Evolutionary conservation across 92 coral and sea anemone genomes (phyloP).

Genomic region (Epizoanthus illoricatus): DNA sequence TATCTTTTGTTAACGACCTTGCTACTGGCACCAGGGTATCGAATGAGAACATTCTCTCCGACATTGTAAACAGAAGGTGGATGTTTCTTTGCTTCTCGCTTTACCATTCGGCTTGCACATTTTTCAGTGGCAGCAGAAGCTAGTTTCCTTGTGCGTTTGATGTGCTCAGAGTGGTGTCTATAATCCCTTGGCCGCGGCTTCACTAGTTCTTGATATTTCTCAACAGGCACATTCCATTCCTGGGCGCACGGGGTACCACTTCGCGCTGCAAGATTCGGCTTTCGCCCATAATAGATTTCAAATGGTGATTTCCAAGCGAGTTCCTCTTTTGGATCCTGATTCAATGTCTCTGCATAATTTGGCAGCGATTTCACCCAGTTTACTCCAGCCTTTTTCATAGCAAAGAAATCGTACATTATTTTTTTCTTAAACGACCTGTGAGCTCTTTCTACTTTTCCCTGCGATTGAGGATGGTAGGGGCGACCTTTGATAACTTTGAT

Average conservation of each 20-base stretch:
- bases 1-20: conserved; percentile 9
- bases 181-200: conserved; percentile 33
- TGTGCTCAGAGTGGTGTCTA: conserved; percentile 17
- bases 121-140: conserved; percentile 31
- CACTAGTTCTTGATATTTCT: conserved; percentile 28
- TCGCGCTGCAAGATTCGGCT: not conserved
- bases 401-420: conserved; percentile 32
- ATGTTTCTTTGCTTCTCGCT: conserved; percentile 34
- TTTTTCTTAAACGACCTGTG: conserved; percentile 33
- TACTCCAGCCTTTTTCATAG: conserved; percentile 29
- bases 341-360: conserved; percentile 25
- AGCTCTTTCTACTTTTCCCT: conserved; percentile 48
- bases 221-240: conserved; percentile 37
- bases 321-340: conserved; percentile 41
- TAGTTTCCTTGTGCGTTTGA: conserved; percentile 2
- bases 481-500: conserved; percentile 46
- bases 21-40: not conserved
- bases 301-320: conserved; percentile 50
- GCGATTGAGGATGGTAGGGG: conserved; percentile 52
- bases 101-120: conserved; percentile 39
- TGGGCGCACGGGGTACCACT: conserved; percentile 13
- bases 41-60: conserved; percentile 28
- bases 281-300: conserved; percentile 41
- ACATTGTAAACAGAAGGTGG: conserved; percentile 27
- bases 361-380: conserved; percentile 31